Evolutionary conservation across 1,140 invertebrate genomes (phyloP).

Genomic region (Archegozetes longisetosus): DNA sequence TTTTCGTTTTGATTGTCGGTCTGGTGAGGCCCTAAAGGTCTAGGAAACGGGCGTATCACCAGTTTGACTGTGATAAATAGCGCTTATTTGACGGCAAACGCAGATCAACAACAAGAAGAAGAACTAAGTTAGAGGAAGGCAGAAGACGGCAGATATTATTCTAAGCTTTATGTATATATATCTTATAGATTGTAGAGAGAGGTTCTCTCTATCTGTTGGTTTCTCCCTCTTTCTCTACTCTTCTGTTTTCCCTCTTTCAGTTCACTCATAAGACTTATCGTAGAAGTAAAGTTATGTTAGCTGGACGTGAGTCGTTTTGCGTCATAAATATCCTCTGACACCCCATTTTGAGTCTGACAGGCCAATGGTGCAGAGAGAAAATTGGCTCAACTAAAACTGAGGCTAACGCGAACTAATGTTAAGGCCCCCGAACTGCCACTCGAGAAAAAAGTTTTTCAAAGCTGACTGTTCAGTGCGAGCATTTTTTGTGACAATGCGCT

Average conservation of each 20-base stretch:
- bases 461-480: too few relatives aligned
- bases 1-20: not conserved
- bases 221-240: not conserved
- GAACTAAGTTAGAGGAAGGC: not conserved
- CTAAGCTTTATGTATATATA: not conserved
- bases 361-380: too few relatives aligned
- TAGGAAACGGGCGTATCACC: not conserved
- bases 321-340: too few relatives aligned
- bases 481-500: too few relatives aligned
- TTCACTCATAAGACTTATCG: not conserved
- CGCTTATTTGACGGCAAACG: not conserved
- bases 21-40: not conserved
- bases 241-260: not conserved
- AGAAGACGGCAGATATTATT: not conserved
- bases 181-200: not conserved
- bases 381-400: not conserved
- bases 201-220: not conserved
- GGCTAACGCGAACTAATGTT: not conserved
- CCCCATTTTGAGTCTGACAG: too few relatives aligned
- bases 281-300: not conserved
- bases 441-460: too few relatives aligned
- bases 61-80: not conserved
- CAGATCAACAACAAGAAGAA: not conserved
- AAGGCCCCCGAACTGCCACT: not conserved
- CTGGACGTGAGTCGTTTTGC: too few relatives aligned